These are phyloP conservation scores for Choristoneura rosaceana DNA, from an alignment of 2,888 invertebrate species.

Conservation along the genomic window DNA sequence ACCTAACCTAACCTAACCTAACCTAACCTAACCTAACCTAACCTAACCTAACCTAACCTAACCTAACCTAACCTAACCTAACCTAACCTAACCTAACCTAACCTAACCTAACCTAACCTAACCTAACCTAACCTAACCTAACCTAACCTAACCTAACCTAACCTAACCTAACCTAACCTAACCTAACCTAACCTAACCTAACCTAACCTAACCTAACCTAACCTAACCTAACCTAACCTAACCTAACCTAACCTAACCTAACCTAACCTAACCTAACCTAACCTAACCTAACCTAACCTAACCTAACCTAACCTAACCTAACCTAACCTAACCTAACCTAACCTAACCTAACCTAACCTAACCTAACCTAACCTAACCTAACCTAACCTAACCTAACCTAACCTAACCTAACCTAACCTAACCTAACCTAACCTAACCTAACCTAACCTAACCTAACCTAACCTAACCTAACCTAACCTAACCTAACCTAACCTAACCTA, in stretches of 20 bases:
- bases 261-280: no score
- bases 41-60: conserved; percentile 36
- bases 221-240: conserved; percentile 35
- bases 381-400: conserved; percentile 47
- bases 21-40: conserved; percentile 36
- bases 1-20: conserved; percentile 16
- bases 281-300: conserved; percentile 43
- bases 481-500: conserved; percentile 42
- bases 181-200: conserved; percentile 41
- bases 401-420: no score
- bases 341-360: conserved; percentile 43
- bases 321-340: conserved; percentile 41
- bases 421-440: no score
- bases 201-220: conserved; percentile 37
- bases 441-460: no score
- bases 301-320: conserved; percentile 37
- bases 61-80: conserved; percentile 40
- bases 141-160: conserved; percentile 43
- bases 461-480: no score
- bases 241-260: no score
- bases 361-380: conserved; percentile 46
- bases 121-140: conserved; percentile 40
- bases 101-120: conserved; percentile 43
- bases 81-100: conserved; percentile 43
- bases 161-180: conserved; percentile 43